phyloP scores from a whole-genome alignment of 2,888 invertebrate species.

The Colostygia pectinataria region DNA sequence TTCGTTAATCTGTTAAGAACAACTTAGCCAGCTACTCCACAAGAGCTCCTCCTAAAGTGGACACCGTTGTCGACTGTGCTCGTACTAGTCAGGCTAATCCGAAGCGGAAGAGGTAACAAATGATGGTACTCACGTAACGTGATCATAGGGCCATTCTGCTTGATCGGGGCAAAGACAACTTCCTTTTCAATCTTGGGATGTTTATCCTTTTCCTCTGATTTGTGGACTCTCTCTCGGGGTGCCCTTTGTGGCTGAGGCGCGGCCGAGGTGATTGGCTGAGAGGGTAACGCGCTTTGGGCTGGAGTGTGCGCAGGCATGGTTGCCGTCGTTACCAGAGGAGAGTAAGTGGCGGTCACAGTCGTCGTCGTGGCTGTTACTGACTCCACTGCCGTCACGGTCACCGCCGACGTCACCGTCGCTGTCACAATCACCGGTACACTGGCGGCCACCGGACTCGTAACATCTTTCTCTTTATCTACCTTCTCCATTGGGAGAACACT shows the following conservation, averaged over 20 bases:
- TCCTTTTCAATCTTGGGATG: conserved; percentile 31
- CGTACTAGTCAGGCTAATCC: too few relatives aligned
- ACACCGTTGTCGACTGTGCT: too few relatives aligned
- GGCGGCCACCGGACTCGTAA: neutral
- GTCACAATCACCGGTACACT: neutral
- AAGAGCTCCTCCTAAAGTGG: too few relatives aligned
- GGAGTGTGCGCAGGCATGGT: conserved; percentile 28
- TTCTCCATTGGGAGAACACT: conserved; percentile 36
- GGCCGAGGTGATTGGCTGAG: conserved; percentile 22
- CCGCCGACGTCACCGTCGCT: conserved; percentile 16
- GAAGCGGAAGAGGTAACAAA: too few relatives aligned
- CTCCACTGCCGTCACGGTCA: conserved; percentile 2
- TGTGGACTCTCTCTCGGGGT: conserved; percentile 28
- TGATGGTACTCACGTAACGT: conserved; percentile 30
- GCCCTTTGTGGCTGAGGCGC: conserved; percentile 27
- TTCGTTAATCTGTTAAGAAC: too few relatives aligned
- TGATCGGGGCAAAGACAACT: conserved; percentile 21
- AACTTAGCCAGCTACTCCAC: too few relatives aligned
- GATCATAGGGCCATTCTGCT: conserved; percentile 37
- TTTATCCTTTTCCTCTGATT: conserved; percentile 38
- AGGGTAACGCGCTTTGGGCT: conserved; percentile 25
- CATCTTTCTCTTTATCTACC: conserved; percentile 59
- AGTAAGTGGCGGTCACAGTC: neutral
- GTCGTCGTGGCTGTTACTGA: conserved; percentile 18
- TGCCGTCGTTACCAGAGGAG: conserved; percentile 18